Conservation (phyloP, 1,140 invertebrate species). For the Drosophila quadrilineata region DNA sequence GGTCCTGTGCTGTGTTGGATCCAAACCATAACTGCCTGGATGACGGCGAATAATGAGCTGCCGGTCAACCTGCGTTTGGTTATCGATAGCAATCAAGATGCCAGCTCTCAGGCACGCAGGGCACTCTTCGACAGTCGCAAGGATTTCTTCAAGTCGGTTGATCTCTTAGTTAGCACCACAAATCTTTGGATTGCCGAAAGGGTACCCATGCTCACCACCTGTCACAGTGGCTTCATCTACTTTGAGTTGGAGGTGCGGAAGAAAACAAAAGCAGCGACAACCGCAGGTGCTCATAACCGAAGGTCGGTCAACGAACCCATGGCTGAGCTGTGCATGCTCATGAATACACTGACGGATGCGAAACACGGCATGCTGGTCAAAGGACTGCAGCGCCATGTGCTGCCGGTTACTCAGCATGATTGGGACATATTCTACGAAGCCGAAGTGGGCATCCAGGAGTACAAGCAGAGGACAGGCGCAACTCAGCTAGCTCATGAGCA, state of each 20-base stretch:
- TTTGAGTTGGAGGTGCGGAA: conserved; percentile 23
- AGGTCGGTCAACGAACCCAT: not conserved
- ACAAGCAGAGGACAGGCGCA: not conserved
- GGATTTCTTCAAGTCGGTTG: conserved; percentile 26
- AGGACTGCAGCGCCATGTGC: conserved; percentile 10
- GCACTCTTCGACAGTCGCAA: not conserved
- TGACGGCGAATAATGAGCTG: conserved; percentile 5
- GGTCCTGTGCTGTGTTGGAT: conserved; percentile 37
- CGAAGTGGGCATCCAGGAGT: conserved; percentile 20
- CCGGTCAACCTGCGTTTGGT: conserved; percentile 35
- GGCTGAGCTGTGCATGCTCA: conserved; percentile 21
- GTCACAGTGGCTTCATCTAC: conserved; percentile 25
- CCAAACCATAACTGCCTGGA: conserved; percentile 19
- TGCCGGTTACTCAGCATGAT: conserved; percentile 29
- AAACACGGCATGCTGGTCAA: not conserved
- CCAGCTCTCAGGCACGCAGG: not conserved
- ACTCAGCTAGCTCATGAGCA: conserved; percentile 6
- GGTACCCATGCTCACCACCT: conserved; percentile 22
- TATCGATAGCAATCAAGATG: conserved; percentile 15
- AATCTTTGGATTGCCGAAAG: conserved; percentile 27
- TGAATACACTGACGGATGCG: conserved; percentile 9
- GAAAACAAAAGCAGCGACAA: not conserved
- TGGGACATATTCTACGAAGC: conserved; percentile 23
- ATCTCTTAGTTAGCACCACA: conserved; percentile 22
- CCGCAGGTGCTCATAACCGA: not conserved